Conservation (phyloP, 2,113 vertebrate species). For the Toxotes chatareus region DNA sequence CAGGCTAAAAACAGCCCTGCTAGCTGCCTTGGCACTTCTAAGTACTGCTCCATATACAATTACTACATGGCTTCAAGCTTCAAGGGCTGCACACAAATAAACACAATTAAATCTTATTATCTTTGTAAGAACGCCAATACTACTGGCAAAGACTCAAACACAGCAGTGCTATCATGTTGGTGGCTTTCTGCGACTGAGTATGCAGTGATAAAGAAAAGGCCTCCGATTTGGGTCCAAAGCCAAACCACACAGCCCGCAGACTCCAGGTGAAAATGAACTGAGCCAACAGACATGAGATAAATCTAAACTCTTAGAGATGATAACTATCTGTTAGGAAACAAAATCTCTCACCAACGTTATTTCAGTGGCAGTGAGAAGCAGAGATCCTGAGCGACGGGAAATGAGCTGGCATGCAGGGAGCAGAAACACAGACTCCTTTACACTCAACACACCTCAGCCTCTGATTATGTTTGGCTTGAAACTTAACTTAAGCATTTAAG, state of each 20-base stretch:
- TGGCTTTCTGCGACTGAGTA: slow-evolving; percentile 4
- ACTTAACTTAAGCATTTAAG: slow-evolving; percentile 27
- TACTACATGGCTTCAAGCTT: slow-evolving; percentile 5
- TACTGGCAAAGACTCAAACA: slow-evolving; percentile 31
- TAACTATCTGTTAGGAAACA: slow-evolving; percentile 18
- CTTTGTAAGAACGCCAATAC: slow-evolving; percentile 30
- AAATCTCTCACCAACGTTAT: slow-evolving; percentile 15
- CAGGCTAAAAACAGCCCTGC: background rate
- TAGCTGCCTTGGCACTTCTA: background rate
- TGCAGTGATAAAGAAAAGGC: background rate
- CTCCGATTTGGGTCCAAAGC: slow-evolving; percentile 3
- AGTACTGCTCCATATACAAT: slow-evolving; percentile 9
- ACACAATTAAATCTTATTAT: slow-evolving; percentile 32
- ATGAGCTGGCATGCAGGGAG: slow-evolving; percentile 54
- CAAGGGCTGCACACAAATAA: slow-evolving; percentile 19
- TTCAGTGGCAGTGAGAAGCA: slow-evolving; percentile 16
- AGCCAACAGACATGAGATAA: slow-evolving; percentile 21
- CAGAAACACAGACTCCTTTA: slow-evolving; percentile 28
- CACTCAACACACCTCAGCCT: slow-evolving; percentile 31
- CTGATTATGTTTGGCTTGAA: slow-evolving; percentile 39
- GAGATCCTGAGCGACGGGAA: slow-evolving; percentile 47
- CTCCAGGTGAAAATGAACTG: slow-evolving; percentile 25
- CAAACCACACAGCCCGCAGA: slow-evolving; percentile 6
- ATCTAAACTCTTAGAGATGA: slow-evolving; percentile 14
- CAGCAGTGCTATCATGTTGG: background rate